phyloP scores from a whole-genome alignment of 1,140 invertebrate species.

The Drosophila fuyamai region DNA sequence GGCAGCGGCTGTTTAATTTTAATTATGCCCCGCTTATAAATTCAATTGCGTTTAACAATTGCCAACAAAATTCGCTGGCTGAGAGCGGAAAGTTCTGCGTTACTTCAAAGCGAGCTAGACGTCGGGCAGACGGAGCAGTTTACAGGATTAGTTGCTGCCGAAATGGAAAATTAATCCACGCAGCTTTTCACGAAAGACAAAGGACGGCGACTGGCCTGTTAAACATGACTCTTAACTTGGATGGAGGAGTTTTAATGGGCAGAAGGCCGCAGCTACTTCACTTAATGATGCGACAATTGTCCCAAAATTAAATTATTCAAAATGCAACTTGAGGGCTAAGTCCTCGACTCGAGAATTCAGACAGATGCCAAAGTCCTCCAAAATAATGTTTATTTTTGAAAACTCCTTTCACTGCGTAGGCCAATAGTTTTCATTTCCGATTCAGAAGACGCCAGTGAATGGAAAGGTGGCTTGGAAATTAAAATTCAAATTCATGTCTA shows the following conservation, averaged over 20 bases:
- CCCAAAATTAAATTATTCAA: conserved; percentile 68
- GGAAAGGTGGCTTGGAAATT: conserved; percentile 43
- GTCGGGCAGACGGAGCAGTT: conserved; percentile 51
- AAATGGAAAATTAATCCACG: conserved; percentile 75
- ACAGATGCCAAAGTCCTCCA: conserved; percentile 39
- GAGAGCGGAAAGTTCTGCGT: conserved; percentile 46
- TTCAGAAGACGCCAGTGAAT: neutral
- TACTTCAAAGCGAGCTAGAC: conserved; percentile 30
- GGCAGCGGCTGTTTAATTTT: conserved; percentile 73
- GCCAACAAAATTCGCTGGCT: conserved; percentile 56
- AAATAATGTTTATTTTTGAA: conserved; percentile 58
- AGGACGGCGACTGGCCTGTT: conserved; percentile 20
- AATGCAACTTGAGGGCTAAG: conserved; percentile 46
- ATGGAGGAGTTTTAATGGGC: conserved; percentile 26
- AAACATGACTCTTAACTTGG: conserved; percentile 35
- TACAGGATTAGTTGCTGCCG: conserved; percentile 64
- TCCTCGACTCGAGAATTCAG: conserved; percentile 38
- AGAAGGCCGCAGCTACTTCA: conserved; percentile 52
- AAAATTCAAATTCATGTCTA: conserved; percentile 75
- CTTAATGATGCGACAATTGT: conserved; percentile 68
- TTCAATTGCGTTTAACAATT: conserved; percentile 82
- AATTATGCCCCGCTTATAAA: conserved; percentile 80
- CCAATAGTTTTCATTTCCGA: conserved; percentile 25
- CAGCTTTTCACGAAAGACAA: conserved; percentile 44
- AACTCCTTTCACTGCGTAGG: conserved; percentile 52